phyloP scores from a whole-genome alignment of 2,888 invertebrate species.

The Druceiella hillmani region DNA sequence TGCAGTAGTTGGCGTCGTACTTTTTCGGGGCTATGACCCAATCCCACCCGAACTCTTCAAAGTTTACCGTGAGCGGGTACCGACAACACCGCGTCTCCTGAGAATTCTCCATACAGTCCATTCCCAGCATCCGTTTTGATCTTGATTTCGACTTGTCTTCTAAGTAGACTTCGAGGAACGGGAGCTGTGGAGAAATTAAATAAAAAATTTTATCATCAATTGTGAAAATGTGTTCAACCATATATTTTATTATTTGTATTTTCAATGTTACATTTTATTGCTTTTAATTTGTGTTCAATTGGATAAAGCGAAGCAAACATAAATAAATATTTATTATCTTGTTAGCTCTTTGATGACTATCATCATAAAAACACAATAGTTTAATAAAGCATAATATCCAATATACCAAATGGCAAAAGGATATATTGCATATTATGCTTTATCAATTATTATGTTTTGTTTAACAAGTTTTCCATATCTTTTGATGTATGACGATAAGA shows the following conservation, averaged over 20 bases:
- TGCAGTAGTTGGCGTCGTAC: slow-evolving; percentile 94
- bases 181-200: slow-evolving; percentile 41
- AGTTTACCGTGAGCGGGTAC: slow-evolving; percentile 89
- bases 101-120: slow-evolving; percentile 78
- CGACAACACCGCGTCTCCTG: slow-evolving; percentile 87
- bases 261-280: slow-evolving; percentile 1
- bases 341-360: too few relatives aligned
- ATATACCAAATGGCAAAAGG: too few relatives aligned
- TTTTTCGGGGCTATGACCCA: slow-evolving; percentile 95
- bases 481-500: too few relatives aligned
- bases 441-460: too few relatives aligned
- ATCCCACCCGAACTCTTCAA: slow-evolving; percentile 94
- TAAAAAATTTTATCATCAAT: slow-evolving; percentile 1
- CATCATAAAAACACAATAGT: too few relatives aligned
- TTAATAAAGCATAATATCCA: too few relatives aligned
- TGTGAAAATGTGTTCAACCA: neutral
- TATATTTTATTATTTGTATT: slow-evolving; percentile 3
- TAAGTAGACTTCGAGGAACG: slow-evolving; percentile 49
- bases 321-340: too few relatives aligned
- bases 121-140: slow-evolving; percentile 70
- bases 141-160: slow-evolving; percentile 54
- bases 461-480: too few relatives aligned
- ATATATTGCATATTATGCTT: too few relatives aligned
- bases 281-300: too few relatives aligned
- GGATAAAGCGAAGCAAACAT: too few relatives aligned